These are phyloP conservation scores for Rallus limicola DNA, from an alignment of 2,113 vertebrate genomes.

Conservation along the genomic window DNA sequence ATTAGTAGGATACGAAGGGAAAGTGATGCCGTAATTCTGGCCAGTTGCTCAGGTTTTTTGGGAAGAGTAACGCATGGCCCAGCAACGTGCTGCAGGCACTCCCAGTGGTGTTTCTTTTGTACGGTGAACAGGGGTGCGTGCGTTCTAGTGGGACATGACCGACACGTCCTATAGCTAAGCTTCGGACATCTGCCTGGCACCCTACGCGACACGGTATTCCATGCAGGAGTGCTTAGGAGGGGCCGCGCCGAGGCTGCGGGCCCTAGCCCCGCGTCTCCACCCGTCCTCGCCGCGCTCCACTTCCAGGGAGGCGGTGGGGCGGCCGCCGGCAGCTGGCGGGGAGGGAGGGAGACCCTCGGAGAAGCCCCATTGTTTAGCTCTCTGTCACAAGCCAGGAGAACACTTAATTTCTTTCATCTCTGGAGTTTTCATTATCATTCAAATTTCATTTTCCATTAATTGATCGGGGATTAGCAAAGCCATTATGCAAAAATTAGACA, in stretches of 20 bases:
- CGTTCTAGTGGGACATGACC: rapidly evolving
- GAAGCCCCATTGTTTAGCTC: conserved; percentile 76
- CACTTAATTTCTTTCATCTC: conserved; percentile 79
- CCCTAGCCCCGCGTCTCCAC: background rate
- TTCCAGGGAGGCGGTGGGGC: background rate
- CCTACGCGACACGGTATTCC: background rate
- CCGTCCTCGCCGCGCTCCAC: background rate
- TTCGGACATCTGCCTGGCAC: background rate
- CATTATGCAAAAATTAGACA: conserved; percentile 79
- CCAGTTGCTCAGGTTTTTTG: rapidly evolving
- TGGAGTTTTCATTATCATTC: conserved; percentile 83
- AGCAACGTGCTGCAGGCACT: rapidly evolving
- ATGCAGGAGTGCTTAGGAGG: background rate
- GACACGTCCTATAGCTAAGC: rapidly evolving
- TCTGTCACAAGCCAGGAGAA: conserved; percentile 72
- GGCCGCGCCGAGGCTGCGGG: background rate
- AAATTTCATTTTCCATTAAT: conserved; percentile 85
- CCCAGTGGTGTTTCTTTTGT: background rate
- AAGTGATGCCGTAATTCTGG: background rate
- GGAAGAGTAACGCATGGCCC: rapidly evolving
- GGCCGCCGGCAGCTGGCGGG: background rate
- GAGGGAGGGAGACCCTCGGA: conserved; percentile 8
- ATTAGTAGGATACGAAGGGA: background rate
- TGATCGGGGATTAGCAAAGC: conserved; percentile 83
- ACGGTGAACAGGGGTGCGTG: background rate